A percentile compares a stretch with the other conserved stretches of the same genome.
Conservation (phyloP, 2,888 invertebrate genomes). For the Graphium colonna region DNA sequence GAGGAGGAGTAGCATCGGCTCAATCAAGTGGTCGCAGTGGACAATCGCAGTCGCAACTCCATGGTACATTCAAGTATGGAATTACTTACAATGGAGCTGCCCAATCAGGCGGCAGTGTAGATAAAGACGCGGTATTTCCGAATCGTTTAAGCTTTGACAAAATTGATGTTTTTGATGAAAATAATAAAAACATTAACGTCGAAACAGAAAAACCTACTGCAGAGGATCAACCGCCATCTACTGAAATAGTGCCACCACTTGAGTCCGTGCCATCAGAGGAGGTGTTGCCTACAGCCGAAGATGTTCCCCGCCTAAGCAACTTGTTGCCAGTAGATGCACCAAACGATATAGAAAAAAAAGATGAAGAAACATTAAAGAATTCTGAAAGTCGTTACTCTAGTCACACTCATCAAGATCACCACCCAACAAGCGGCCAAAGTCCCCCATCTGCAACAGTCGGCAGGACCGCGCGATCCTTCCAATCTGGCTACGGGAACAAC, state of each 20-base stretch:
- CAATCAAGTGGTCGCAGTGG: constrained; percentile 88
- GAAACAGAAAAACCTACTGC: constrained; percentile 35
- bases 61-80: constrained; percentile 89
- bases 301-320: constrained; percentile 22
- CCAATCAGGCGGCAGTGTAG: constrained; percentile 88
- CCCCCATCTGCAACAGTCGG: constrained; percentile 44
- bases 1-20: constrained; percentile 88
- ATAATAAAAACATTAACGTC: constrained; percentile 61
- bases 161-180: constrained; percentile 66
- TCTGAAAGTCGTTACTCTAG: constrained; percentile 43
- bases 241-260: constrained; percentile 28
- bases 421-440: constrained; percentile 38
- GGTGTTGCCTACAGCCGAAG: constrained; percentile 14
- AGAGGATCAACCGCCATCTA: constrained; percentile 30
- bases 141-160: constrained; percentile 64
- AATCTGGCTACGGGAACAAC: constrained; percentile 43
- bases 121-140: constrained; percentile 74
- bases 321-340: constrained; percentile 10
- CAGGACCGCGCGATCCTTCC: constrained; percentile 59
- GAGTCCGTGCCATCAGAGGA: constrained; percentile 25
- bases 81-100: constrained; percentile 89
- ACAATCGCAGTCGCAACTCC: constrained; percentile 90
- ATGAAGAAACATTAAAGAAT: constrained; percentile 40
- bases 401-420: constrained; percentile 66
- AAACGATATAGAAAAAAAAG: constrained; percentile 29